Conservation (phyloP, 1,140 invertebrate species). For the Paramacrobiotus metropolitanus region DNA sequence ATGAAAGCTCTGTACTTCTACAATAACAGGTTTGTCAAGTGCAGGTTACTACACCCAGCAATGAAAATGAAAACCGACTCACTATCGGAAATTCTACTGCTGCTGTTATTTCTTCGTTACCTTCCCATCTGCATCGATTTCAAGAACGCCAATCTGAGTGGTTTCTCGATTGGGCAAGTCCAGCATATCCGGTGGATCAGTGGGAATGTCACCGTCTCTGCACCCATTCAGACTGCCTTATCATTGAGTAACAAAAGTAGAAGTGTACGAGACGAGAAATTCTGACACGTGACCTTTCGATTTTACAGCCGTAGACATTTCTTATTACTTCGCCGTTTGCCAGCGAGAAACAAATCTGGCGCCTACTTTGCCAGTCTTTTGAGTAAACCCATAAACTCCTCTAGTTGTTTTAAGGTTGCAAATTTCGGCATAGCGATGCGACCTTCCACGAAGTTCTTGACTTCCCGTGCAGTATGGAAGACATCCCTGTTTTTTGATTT, state of each 20-base stretch:
- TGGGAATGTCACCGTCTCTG: background rate
- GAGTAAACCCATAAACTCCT: background rate
- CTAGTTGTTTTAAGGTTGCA: background rate
- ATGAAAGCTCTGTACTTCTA: no score
- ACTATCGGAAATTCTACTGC: no score
- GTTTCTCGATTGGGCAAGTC: background rate
- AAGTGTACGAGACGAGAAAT: background rate
- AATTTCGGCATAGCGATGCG: background rate
- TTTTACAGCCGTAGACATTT: background rate
- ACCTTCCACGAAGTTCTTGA: background rate
- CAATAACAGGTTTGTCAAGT: no score
- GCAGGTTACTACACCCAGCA: no score
- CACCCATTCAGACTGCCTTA: background rate
- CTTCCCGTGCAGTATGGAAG: constrained; percentile 1
- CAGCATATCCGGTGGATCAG: background rate
- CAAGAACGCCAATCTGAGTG: background rate
- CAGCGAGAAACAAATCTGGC: background rate
- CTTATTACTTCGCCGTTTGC: background rate
- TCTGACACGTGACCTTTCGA: background rate
- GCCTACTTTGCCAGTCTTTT: background rate
- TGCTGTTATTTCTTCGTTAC: no score
- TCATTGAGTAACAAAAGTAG: no score
- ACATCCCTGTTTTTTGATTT: background rate
- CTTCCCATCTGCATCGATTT: background rate
- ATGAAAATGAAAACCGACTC: no score